Evolutionary conservation across 1,140 invertebrate species (phyloP), one percentile per base, ranked within the genome.

Genomic region (Harpegnathos saltator): DNA sequence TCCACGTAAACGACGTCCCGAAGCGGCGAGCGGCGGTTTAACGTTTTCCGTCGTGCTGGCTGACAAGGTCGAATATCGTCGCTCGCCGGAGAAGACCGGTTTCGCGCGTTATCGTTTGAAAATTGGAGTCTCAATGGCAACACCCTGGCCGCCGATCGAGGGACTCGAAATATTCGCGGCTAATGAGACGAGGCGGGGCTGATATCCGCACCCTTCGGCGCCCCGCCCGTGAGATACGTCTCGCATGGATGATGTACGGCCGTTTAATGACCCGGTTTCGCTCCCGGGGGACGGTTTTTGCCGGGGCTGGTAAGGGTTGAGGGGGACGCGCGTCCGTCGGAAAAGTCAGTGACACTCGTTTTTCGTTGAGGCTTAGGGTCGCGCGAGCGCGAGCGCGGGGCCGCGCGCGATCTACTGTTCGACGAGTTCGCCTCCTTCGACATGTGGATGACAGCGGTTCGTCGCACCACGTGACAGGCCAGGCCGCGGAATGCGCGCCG

Each of bases 241-340:
- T 80, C 85, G 83, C 74, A 50, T 29, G 85, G 80, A 91, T 91
- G 90, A 91, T 91, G 84, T 89, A 91, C 89, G 85, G 87, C 85
- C 83, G 66, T 91, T 91, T 91, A 91, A 91, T 89, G 90, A 91
- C 83, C 87, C 83, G 84, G 63, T 90, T 88, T 81, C 56, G 11
- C 63, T 69, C 66, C 26, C 50, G 12, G 59, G 59, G 82, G 72
- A 54, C 65, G 81, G 33, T 89, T 89, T 89, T 89, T 84, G 87
- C 17, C 4, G 5, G 4, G 44, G 33, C 22, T 24, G 29, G 82
- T 77, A 82, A 85, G 78, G 85, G 85, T 68, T 82, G 82, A 71
- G 52, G 59, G 72, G 82, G 33, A 84, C 5, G 29, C 73, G 69
- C 19, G 59, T 9, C 48, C 61, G 68, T n/a, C 50, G 56, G 84